These are phyloP conservation scores for Etheostoma cragini DNA, from an alignment of 2,113 vertebrate species.

Conservation along the genomic window DNA sequence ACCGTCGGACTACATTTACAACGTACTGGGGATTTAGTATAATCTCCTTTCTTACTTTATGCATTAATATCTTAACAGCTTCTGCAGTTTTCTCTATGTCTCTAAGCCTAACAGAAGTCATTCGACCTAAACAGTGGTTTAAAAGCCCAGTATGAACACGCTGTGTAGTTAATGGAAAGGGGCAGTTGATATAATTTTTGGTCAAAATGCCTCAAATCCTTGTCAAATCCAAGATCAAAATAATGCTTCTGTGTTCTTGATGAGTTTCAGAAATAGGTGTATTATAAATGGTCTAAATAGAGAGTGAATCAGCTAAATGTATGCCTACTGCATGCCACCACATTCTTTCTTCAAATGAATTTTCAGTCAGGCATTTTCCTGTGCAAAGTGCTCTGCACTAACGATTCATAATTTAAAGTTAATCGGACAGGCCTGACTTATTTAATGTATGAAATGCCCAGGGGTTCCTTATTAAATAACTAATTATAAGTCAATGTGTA, in stretches of 20 bases:
- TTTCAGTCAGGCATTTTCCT: neutral
- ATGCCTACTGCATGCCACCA: neutral
- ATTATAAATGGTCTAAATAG: neutral
- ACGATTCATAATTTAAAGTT: slow-evolving; percentile 25
- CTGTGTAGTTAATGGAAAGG: neutral
- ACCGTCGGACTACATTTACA: neutral
- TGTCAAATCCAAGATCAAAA: neutral
- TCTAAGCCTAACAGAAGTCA: neutral
- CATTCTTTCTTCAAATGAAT: neutral
- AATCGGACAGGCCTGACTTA: slow-evolving; percentile 29
- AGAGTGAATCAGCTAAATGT: neutral
- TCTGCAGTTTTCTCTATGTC: neutral
- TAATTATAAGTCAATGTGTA: slow-evolving; percentile 25
- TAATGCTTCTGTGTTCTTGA: neutral
- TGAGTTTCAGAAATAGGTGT: neutral
- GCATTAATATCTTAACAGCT: neutral
- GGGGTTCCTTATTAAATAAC: slow-evolving; percentile 35
- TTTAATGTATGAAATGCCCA: slow-evolving; percentile 35
- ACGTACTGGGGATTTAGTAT: neutral
- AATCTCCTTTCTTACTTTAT: neutral
- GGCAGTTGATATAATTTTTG: neutral
- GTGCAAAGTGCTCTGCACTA: neutral
- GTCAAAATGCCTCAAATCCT: neutral
- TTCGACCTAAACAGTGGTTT: neutral
- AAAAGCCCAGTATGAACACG: neutral